Conservation (phyloP, 2,797 vertebrate genomes). For the Coregonus ussuriensis region DNA sequence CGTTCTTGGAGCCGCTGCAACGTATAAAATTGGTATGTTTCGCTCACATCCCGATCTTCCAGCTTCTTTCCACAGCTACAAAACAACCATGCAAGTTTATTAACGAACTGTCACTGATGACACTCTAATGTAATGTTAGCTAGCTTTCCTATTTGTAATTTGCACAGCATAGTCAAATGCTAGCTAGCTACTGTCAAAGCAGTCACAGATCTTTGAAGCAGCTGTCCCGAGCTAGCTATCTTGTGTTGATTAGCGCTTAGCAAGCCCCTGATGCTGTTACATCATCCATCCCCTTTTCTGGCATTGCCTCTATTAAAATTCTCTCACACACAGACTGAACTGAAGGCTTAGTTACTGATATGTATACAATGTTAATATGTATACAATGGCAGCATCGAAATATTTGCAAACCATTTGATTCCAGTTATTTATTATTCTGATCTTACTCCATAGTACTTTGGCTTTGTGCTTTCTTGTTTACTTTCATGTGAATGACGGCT, state of each 20-base stretch:
- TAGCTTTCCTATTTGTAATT: slow-evolving; percentile 18
- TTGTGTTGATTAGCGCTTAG: neutral
- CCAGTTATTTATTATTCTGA: too few species aligned
- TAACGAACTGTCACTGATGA: neutral
- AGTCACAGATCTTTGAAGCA: too few species aligned
- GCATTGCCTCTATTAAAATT: neutral
- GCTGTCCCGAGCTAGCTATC: neutral
- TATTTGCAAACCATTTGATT: too few species aligned
- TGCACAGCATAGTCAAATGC: neutral
- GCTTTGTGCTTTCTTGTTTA: too few species aligned
- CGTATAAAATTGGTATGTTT: slow-evolving; percentile 71
- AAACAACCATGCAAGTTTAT: neutral
- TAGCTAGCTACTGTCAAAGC: neutral
- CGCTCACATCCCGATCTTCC: neutral
- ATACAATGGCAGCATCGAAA: neutral
- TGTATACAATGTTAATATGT: neutral
- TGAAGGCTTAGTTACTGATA: neutral
- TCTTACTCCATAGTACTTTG: too few species aligned
- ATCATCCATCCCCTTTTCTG: neutral
- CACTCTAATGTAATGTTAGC: neutral
- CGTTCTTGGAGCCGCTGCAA: slow-evolving; percentile 69
- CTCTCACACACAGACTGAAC: neutral
- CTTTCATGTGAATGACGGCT: too few species aligned
- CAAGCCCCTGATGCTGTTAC: neutral
- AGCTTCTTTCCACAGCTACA: neutral